Evolutionary conservation across 2,797 vertebrate genomes (phyloP), one percentile per base, ranked within the genome.

Genomic region (Buphagus erythrorhynchus): DNA sequence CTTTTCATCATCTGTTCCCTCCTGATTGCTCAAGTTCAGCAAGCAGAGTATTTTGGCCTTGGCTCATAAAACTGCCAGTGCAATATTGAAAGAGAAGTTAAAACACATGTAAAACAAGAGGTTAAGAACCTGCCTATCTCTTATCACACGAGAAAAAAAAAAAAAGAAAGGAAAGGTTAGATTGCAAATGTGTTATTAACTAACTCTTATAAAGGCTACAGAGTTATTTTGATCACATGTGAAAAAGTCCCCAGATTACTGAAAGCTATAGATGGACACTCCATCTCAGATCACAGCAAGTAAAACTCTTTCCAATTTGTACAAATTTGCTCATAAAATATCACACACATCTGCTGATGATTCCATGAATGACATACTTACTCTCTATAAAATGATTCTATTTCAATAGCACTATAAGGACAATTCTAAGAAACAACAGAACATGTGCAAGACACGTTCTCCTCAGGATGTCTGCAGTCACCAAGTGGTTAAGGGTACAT

Each of bases 1-100:
- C 72, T 96, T 97, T 97, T 92, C 95, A 95, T 92, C 93, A 96
- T 95, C 77, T 4, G 3, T 82, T 93, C 86, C 77, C 83, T 92
- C 57, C 45, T 36, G 93, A 93, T 92, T 95, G 94, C 95, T 93
- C 69, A 93, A 90, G 77, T 88, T 83, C 35, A 93, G 86, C 80
- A 92, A 95, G 82, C 79, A 92, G 55, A 66, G 35, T 12, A 76
- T 89, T 92, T 90, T 90, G 79, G 84, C 80, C 71, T 86, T 85
- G 74, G 71, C 31, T 93, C 21, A 58, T 73, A 81, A 69, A 94
- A 88, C 28, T 87, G 80, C n/a, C 31, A 88, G 25, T 24, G 33
- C 55, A 78, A 76, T 76, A 94, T 14, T 78, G 76, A 93, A 94
- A 81, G 66, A 95, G 46, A 93, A 86, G 73, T 52, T 79, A 79